These are phyloP conservation scores for Leptopilina syphax DNA, from an alignment of 2,888 invertebrate species.

Conservation along the genomic window DNA sequence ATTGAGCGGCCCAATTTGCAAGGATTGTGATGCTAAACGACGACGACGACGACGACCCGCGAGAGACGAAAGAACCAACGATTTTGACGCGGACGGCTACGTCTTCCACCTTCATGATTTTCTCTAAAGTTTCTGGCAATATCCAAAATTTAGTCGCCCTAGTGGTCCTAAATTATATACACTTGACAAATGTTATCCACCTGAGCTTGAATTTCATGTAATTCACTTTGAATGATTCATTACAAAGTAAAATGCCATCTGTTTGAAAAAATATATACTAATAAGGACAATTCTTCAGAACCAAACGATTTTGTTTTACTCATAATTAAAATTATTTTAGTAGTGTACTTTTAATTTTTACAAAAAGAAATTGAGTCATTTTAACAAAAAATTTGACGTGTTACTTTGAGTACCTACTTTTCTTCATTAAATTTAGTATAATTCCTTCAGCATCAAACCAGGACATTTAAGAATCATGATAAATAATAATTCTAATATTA, in stretches of 20 bases:
- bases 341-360: too few relatives aligned
- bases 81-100: neutral
- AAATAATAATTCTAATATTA: too few relatives aligned
- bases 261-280: too few relatives aligned
- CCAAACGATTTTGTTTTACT: too few relatives aligned
- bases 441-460: too few relatives aligned
- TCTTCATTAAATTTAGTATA: too few relatives aligned
- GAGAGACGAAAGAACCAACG: constrained; percentile 39
- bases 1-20: constrained; percentile 69
- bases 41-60: constrained; percentile 51
- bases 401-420: too few relatives aligned
- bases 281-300: too few relatives aligned
- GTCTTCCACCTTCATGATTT: constrained; percentile 2
- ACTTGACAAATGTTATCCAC: neutral
- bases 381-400: too few relatives aligned
- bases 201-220: neutral
- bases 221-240: neutral
- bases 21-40: constrained; percentile 69
- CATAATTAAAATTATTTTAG: too few relatives aligned
- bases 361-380: too few relatives aligned
- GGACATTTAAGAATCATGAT: too few relatives aligned
- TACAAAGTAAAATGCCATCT: neutral
- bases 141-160: constrained; percentile 9
- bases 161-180: neutral
- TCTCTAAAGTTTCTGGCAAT: constrained; percentile 22